Conservation (phyloP, 92 coral and sea anemone species). For the Virgularia gustaviana region DNA sequence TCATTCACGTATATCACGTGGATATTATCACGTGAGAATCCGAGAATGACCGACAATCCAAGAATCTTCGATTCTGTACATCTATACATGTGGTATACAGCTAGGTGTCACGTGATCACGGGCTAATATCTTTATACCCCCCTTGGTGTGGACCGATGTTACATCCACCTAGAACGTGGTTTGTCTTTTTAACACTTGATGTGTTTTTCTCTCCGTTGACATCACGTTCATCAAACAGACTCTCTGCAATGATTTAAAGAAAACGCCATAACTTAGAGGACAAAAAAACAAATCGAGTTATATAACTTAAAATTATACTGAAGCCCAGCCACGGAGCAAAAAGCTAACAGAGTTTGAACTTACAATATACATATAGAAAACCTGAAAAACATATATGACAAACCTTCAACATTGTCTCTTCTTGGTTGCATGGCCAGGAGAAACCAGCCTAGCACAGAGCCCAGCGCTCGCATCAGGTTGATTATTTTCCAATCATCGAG, state of each 20-base stretch:
- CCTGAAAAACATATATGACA: too few species aligned
- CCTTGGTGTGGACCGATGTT: slow-evolving; percentile 8
- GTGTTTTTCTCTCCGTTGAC: too few species aligned
- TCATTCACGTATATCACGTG: too few species aligned
- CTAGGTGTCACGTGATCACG: background rate
- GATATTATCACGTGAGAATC: too few species aligned
- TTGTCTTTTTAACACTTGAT: background rate
- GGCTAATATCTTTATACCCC: slow-evolving; percentile 24
- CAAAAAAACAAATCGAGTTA: too few species aligned
- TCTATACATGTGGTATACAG: background rate
- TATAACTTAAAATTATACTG: too few species aligned
- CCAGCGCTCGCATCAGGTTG: slow-evolving; percentile 93
- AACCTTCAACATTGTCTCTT: slow-evolving; percentile 83
- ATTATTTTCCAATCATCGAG: slow-evolving; percentile 91
- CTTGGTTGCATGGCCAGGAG: slow-evolving; percentile 76
- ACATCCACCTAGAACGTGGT: slow-evolving; percentile 29
- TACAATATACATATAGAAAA: background rate
- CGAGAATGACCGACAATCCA: too few species aligned
- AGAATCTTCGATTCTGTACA: too few species aligned
- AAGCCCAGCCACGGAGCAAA: too few species aligned
- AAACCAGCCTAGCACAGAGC: slow-evolving; percentile 92
- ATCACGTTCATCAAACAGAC: slow-evolving; percentile 28
- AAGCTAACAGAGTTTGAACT: too few species aligned
- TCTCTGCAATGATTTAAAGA: slow-evolving; percentile 15
- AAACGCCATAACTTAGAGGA: too few species aligned